A percentile compares a stretch with the other conserved stretches of the same genome.
phyloP scores from a whole-genome alignment of 2,888 invertebrate species.

The Tipula vernalis region DNA sequence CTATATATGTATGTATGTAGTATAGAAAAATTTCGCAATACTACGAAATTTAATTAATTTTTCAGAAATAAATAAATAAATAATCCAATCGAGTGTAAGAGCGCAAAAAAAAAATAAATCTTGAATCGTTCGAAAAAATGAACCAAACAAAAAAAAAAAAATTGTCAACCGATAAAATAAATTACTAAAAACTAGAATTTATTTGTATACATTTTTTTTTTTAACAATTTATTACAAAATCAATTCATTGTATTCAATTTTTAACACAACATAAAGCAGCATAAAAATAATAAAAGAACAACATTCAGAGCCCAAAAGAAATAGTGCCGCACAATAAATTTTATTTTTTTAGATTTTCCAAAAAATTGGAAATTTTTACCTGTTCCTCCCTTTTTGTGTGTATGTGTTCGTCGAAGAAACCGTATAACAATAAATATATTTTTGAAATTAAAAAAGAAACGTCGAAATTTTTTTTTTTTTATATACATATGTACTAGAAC shows the following conservation, averaged over 20 bases:
- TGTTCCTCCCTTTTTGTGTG: background rate
- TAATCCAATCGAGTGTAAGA: background rate
- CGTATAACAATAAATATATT: background rate
- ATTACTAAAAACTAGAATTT: background rate
- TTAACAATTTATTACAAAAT: background rate
- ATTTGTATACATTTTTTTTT: background rate
- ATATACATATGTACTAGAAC: background rate
- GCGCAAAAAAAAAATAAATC: background rate
- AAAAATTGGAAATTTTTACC: background rate
- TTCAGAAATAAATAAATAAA: background rate
- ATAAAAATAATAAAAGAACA: background rate
- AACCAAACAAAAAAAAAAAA: background rate
- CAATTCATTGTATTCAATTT: background rate
- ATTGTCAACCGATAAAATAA: conserved; percentile 4
- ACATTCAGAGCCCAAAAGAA: background rate
- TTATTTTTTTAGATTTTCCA: background rate
- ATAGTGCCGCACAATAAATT: background rate
- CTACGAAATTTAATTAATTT: background rate
- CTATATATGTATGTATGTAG: background rate
- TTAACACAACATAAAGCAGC: background rate
- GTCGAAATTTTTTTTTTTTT: background rate
- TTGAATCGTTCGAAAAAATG: background rate
- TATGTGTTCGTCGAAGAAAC: background rate
- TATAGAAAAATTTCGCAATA: background rate
- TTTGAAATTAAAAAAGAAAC: background rate